Conservation (phyloP, 2,113 vertebrate species). For the Syngnathus typhle region DNA sequence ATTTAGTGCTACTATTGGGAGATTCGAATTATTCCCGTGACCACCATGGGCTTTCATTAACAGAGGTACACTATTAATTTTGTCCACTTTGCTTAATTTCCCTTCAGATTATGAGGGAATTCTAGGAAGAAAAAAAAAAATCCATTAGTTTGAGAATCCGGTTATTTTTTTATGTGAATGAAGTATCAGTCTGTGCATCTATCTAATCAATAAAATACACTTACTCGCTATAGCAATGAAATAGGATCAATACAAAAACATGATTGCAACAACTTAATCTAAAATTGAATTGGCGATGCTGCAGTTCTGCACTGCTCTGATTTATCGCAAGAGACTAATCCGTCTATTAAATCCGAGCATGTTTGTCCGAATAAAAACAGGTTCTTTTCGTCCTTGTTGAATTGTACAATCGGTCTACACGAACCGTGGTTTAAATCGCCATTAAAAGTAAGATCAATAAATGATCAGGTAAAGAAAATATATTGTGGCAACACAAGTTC, state of each 20-base stretch:
- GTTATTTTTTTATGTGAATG: no score
- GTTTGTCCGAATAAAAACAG: neutral
- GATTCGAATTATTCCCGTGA: no score
- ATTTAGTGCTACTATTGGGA: no score
- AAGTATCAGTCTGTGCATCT: no score
- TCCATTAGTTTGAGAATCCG: no score
- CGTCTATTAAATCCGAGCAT: neutral
- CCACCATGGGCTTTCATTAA: no score
- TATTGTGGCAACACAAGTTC: constrained; percentile 12
- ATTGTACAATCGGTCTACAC: neutral
- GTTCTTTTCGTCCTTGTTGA: neutral
- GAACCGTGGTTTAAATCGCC: neutral
- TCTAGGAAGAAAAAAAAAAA: no score
- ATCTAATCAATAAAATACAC: neutral
- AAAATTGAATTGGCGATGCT: neutral
- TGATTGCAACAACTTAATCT: neutral
- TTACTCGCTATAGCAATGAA: neutral
- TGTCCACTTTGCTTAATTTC: no score
- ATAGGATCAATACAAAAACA: neutral
- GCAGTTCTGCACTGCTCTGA: neutral
- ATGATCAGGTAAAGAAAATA: constrained; percentile 7
- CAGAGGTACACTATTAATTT: no score
- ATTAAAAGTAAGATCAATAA: constrained; percentile 7
- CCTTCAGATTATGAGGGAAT: no score
- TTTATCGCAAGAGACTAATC: neutral